phyloP scores from a whole-genome alignment of 2,113 vertebrate genomes.

The Cyrtonyx montezumae region DNA sequence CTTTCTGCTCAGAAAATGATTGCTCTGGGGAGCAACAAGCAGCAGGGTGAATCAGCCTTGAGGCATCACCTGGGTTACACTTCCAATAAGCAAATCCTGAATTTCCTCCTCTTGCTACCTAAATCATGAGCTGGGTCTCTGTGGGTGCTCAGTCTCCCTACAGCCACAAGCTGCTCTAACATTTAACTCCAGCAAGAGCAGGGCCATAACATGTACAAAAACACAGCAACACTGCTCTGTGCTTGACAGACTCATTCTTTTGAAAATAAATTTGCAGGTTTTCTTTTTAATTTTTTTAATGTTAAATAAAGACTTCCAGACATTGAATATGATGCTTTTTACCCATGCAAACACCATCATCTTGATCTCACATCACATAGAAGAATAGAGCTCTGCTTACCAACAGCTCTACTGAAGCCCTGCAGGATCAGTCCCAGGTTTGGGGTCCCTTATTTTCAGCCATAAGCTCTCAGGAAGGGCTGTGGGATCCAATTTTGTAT shows the following conservation, averaged over 20 bases:
- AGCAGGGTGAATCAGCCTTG: background rate
- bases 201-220: background rate
- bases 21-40: background rate
- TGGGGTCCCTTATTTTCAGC: background rate
- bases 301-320: background rate
- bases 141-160: background rate
- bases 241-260: background rate
- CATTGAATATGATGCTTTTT: background rate
- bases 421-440: background rate
- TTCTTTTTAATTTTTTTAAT: background rate
- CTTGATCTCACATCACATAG: background rate
- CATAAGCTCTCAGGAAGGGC: background rate
- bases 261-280: background rate
- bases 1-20: background rate
- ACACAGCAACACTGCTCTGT: background rate
- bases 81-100: background rate
- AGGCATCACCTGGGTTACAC: accelerated
- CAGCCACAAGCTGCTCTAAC: accelerated
- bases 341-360: background rate
- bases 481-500: background rate
- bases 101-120: background rate
- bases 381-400: background rate
- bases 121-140: background rate
- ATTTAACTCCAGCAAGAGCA: accelerated
- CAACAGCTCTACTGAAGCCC: background rate